phyloP scores from a whole-genome alignment of 2,888 invertebrate species.

The Lapara coniferarum region DNA sequence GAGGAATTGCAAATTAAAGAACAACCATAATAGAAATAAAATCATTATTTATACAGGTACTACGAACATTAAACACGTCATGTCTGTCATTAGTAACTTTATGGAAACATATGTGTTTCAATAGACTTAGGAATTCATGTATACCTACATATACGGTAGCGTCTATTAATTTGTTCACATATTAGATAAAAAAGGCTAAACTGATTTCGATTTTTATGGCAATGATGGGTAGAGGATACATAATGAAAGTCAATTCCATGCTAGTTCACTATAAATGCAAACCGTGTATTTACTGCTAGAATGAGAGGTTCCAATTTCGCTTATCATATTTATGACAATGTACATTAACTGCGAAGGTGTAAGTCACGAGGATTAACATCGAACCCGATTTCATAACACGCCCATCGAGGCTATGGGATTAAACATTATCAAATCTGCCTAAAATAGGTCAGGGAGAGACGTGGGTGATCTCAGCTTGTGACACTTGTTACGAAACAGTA shows the following conservation, averaged over 20 bases:
- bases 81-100: too few species aligned
- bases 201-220: too few species aligned
- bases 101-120: too few species aligned
- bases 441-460: conserved; percentile 22
- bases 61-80: too few species aligned
- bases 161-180: too few species aligned
- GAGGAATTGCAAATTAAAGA: background rate
- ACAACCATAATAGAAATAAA: background rate
- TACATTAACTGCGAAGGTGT: conserved; percentile 21
- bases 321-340: background rate
- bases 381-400: conserved; percentile 29
- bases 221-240: too few species aligned
- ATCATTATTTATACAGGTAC: background rate
- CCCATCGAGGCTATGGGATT: conserved; percentile 22
- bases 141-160: too few species aligned
- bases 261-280: too few species aligned
- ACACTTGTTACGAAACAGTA: conserved; percentile 10
- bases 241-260: too few species aligned
- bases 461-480: conserved; percentile 12
- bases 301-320: background rate
- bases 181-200: too few species aligned
- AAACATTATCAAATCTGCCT: conserved; percentile 20
- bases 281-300: background rate
- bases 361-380: conserved; percentile 18
- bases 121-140: too few species aligned